A percentile compares a stretch with the other conserved stretches of the same genome.
phyloP scores from a whole-genome alignment of 2,888 invertebrate species.

The Cartodere bifasciata region DNA sequence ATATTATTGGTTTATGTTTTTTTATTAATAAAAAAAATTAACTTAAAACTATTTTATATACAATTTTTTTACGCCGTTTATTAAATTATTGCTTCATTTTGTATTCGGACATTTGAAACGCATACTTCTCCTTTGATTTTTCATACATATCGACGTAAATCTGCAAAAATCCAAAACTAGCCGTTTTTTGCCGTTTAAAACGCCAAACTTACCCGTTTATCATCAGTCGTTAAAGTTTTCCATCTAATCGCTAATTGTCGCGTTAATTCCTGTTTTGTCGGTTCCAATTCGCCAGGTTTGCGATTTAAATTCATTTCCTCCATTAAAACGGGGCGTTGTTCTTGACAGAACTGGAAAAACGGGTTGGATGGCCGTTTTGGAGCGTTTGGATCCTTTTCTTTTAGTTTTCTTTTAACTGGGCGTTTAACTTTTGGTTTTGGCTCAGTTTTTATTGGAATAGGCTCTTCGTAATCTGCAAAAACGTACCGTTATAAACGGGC shows the following conservation, averaged over 20 bases:
- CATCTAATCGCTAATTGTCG: slow-evolving; percentile 61
- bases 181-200: no score
- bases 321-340: slow-evolving; percentile 59
- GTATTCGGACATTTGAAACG: slow-evolving; percentile 57
- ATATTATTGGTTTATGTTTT: no score
- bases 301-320: slow-evolving; percentile 47
- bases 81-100: no score
- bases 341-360: slow-evolving; percentile 70
- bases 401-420: slow-evolving; percentile 46
- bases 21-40: no score
- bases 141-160: slow-evolving; percentile 62
- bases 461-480: slow-evolving; percentile 19
- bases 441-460: no score
- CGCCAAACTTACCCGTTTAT: slow-evolving; percentile 57
- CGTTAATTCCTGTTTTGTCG: slow-evolving; percentile 62
- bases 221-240: slow-evolving; percentile 55
- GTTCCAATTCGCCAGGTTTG: slow-evolving; percentile 49
- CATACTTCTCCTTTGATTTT: slow-evolving; percentile 65
- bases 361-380: slow-evolving; percentile 71
- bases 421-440: slow-evolving; percentile 26
- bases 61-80: no score
- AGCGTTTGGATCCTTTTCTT: slow-evolving; percentile 57
- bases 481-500: background rate
- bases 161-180: no score
- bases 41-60: no score